Evolutionary conservation across 2,888 invertebrate genomes (phyloP).

Genomic region (Drosophila paranaensis): DNA sequence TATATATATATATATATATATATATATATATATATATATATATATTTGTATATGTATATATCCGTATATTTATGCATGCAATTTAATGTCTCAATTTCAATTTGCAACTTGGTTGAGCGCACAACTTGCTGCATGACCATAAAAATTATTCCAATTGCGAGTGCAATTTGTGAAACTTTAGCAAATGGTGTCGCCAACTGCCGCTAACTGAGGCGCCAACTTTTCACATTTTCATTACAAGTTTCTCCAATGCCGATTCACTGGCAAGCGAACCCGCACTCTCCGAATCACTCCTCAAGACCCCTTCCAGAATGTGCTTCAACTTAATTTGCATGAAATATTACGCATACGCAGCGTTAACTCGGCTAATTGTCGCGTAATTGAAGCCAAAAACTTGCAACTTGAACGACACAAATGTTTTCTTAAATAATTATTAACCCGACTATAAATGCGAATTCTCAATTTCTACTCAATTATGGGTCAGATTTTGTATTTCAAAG

Average conservation of each 20-base stretch:
- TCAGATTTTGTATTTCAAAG: background rate
- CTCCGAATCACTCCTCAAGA: too few relatives aligned
- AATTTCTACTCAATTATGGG: background rate
- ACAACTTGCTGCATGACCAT: conserved; percentile 23
- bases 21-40: background rate
- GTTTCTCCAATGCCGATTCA: conserved; percentile 2
- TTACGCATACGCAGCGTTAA: conserved; percentile 13
- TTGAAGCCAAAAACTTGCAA: background rate
- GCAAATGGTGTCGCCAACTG: conserved; percentile 41
- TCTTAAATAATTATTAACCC: too few relatives aligned
- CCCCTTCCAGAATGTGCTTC: conserved; percentile 15
- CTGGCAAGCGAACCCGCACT: too few relatives aligned
- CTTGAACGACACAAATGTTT: background rate
- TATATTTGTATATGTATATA: background rate
- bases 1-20: background rate
- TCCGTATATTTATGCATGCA: background rate
- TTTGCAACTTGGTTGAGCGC: conserved; percentile 12
- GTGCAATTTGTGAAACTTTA: conserved; percentile 34
- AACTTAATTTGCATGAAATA: conserved; percentile 19
- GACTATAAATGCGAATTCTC: too few relatives aligned
- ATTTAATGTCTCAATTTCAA: conserved; percentile 24
- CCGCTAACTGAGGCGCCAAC: conserved; percentile 27
- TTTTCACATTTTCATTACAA: conserved; percentile 42
- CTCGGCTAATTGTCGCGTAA: conserved; percentile 18
- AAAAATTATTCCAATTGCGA: conserved; percentile 36